phyloP scores from a whole-genome alignment of 2,113 vertebrate species.

The Benitochromis conjunctus region DNA sequence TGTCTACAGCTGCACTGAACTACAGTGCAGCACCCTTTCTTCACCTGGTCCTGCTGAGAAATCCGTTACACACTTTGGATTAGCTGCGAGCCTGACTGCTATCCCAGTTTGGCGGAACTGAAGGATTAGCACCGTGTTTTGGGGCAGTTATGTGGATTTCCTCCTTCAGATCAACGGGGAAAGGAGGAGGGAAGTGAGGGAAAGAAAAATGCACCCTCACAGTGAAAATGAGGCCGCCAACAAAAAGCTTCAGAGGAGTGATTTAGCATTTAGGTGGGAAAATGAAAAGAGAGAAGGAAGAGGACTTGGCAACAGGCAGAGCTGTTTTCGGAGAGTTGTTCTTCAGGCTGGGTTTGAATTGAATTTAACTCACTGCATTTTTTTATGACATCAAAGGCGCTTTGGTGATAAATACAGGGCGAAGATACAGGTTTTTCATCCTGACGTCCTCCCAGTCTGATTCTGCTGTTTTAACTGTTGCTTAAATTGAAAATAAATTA shows the following conservation, averaged over 20 bases:
- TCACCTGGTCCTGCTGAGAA: conserved; percentile 41
- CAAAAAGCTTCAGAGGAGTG: conserved; percentile 22
- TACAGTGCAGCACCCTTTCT: background rate
- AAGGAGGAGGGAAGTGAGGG: background rate
- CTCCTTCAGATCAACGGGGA: conserved; percentile 27
- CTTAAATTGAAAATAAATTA: background rate
- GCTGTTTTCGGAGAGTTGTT: background rate
- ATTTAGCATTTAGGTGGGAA: conserved; percentile 31
- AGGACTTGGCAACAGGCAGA: background rate
- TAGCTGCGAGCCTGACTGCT: conserved; percentile 22
- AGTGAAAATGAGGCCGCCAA: conserved; percentile 21
- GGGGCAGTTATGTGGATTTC: conserved; percentile 67
- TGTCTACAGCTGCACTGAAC: background rate
- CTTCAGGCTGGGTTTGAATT: background rate
- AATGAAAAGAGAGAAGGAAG: background rate
- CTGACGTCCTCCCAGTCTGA: background rate
- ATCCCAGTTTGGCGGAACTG: conserved; percentile 18
- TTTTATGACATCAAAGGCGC: background rate
- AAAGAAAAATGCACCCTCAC: background rate
- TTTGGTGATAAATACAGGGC: background rate
- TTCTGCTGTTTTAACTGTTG: background rate
- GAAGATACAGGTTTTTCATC: background rate
- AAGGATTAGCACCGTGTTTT: conserved; percentile 57
- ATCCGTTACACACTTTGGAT: conserved; percentile 40
- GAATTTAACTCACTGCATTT: background rate